Conservation (phyloP, 2,888 invertebrate species). For the Acheta domesticus region DNA sequence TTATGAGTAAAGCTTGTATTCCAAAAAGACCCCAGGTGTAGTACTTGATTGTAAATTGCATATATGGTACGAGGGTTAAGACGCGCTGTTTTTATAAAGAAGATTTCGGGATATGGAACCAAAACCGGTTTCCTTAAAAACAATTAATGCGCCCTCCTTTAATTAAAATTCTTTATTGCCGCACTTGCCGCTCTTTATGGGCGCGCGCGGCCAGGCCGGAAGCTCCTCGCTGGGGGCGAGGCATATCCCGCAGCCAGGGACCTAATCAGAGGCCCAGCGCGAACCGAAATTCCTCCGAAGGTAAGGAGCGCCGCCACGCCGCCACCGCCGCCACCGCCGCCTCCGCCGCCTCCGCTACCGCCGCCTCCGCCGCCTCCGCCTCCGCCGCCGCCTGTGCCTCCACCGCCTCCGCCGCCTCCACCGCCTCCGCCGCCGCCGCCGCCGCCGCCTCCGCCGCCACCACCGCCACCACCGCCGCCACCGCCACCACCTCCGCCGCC, state of each 20-base stretch:
- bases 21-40: too few species aligned
- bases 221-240: too few species aligned
- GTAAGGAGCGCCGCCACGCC: background rate
- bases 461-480: background rate
- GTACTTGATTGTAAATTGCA: too few species aligned
- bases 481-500: background rate
- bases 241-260: background rate
- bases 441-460: background rate
- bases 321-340: background rate
- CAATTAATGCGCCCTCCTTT: constrained; percentile 2
- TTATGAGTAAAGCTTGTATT: too few species aligned
- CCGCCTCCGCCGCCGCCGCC: too few species aligned
- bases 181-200: background rate
- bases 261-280: background rate
- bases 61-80: too few species aligned
- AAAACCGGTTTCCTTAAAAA: background rate
- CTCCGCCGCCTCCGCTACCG: background rate
- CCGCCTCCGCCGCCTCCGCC: background rate
- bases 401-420: too few species aligned
- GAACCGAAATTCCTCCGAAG: background rate
- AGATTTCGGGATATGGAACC: background rate
- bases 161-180: background rate
- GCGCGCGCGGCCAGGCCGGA: background rate
- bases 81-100: background rate
- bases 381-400: too few species aligned